Conservation (phyloP, 2,888 invertebrate species). For the Eristalis pertinax region DNA sequence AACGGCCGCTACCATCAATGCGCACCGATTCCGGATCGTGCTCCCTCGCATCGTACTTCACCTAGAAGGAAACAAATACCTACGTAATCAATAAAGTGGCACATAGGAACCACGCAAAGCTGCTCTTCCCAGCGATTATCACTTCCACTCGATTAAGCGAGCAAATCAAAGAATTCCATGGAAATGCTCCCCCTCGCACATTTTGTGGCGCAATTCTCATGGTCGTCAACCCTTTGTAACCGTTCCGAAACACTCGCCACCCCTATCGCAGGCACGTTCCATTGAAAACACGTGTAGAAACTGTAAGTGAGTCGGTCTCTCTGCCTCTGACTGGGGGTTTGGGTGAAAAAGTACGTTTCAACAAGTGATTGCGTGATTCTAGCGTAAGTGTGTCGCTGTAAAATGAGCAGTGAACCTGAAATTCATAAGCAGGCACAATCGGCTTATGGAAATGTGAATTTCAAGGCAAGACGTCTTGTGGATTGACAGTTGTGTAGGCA, state of each 20-base stretch:
- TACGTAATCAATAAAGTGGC: neutral
- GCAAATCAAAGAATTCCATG: slow-evolving; percentile 37
- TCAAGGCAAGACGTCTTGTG: slow-evolving; percentile 23
- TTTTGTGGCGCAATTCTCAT: neutral
- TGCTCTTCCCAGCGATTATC: slow-evolving; percentile 1
- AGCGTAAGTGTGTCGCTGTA: neutral
- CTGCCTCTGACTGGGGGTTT: neutral
- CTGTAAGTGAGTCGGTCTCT: slow-evolving; percentile 35
- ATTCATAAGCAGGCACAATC: slow-evolving; percentile 28
- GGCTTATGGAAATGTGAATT: slow-evolving; percentile 30
- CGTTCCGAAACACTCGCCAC: neutral
- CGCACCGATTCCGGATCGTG: slow-evolving; percentile 77
- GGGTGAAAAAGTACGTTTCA: neutral
- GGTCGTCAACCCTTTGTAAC: slow-evolving; percentile 13
- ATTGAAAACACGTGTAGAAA: slow-evolving; percentile 51
- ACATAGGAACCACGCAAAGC: neutral
- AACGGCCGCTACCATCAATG: slow-evolving; percentile 78
- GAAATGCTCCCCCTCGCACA: slow-evolving; percentile 22
- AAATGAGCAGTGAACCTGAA: slow-evolving; percentile 25
- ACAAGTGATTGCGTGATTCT: slow-evolving; percentile 27
- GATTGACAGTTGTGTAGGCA: slow-evolving; percentile 7
- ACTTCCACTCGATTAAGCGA: slow-evolving; percentile 28
- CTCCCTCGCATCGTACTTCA: slow-evolving; percentile 77
- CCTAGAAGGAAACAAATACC: slow-evolving; percentile 72
- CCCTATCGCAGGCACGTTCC: neutral